These are phyloP conservation scores for Megalops cyprinoides DNA, from an alignment of 2,797 vertebrate species.

Conservation along the genomic window DNA sequence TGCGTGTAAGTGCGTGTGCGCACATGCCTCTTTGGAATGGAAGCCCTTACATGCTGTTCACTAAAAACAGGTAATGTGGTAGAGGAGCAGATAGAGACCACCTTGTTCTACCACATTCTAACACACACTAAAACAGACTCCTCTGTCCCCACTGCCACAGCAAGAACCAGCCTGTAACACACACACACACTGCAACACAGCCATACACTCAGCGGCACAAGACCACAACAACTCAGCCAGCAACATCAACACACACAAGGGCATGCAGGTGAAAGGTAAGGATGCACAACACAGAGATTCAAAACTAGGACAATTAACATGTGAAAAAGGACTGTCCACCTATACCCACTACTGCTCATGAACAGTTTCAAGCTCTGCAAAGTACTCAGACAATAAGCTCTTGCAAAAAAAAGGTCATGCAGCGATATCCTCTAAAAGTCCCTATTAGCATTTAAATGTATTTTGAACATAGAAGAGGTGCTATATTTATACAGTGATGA, in stretches of 20 bases:
- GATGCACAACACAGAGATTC: too few species aligned
- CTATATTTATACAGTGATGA: too few species aligned
- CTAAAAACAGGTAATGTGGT: not conserved
- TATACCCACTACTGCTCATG: too few species aligned
- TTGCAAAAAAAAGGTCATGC: constrained; percentile 5
- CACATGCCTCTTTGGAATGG: not conserved
- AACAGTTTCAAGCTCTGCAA: too few species aligned
- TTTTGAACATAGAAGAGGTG: not conserved
- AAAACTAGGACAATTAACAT: too few species aligned
- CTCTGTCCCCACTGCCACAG: not conserved
- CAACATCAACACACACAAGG: not conserved
- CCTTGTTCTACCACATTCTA: not conserved
- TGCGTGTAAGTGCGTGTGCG: not conserved
- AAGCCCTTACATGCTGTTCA: too few species aligned
- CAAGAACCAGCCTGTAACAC: not conserved
- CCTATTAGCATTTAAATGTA: not conserved
- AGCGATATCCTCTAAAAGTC: not conserved
- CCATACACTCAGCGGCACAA: not conserved
- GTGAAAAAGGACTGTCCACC: not conserved
- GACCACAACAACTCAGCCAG: not conserved
- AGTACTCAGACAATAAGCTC: not conserved
- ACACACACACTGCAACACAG: not conserved
- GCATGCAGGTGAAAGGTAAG: not conserved
- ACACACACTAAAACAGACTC: not conserved
- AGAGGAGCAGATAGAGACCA: not conserved